Evolutionary conservation across 1,140 invertebrate species (phyloP), one percentile per base, ranked within the genome.

Genomic region (Philotrypesis tridentata): DNA sequence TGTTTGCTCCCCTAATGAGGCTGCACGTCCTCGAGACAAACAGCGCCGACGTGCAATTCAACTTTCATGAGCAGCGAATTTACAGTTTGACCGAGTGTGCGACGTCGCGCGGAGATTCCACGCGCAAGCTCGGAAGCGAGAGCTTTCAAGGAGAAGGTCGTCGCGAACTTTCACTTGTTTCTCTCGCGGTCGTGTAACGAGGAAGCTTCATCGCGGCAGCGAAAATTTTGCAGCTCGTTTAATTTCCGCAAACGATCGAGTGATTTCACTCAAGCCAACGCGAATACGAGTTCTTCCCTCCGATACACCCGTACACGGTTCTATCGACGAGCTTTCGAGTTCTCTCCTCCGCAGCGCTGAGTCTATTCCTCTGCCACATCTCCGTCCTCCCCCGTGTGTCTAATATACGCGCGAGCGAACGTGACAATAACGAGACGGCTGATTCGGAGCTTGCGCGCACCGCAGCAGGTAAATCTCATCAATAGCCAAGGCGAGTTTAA

Each of bases 1-100:
- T 87, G 86, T 88, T 88, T 88, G 85, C 86, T 84, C 78, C 74
- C 78, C 82, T 90, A 89, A 89, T 87, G 87, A 91, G 85, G 84
- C 72, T 83, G 84, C 86, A 85, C 88, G 87, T 89, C 83, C 86
- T 88, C 85, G 63, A 87, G 84, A 86, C 84, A 87, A 90, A 89
- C 85, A 90, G 87, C 82, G 74, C 48, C 82, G 75, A 80, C 82
- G 67, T 84, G 78, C 83, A 84, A 85, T 85, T 81, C 84, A 85
- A 77, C 73, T 84, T 85, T 87, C 83, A 82, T 79, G 77, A 80
- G 68, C n/a, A 65, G 37, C 27, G 48, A 7, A 55, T 55, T 3
- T n/a, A 48, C n/a, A 17, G 21, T 14, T 55, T 17, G 48, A n/a
- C 17, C 48, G 48, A 55, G 21, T 17, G n/a, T 55, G 48, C 17